Conservation (phyloP, 35 echinoderm and acorn worm genomes). For the Anneissia japonica region DNA sequence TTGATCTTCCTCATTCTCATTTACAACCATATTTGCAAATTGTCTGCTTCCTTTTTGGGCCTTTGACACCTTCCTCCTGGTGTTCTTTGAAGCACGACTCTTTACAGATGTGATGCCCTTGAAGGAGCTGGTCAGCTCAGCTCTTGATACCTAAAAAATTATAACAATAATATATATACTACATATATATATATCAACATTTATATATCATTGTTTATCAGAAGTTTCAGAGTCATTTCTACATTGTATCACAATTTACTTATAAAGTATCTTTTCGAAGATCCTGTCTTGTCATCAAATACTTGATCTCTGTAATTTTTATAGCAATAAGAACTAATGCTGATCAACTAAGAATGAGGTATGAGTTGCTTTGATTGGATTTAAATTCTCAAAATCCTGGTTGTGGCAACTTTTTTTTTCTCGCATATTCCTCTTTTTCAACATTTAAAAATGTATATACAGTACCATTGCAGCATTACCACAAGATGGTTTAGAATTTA, state of each 20-base stretch:
- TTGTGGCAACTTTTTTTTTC: too few relatives aligned
- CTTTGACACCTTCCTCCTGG: background rate
- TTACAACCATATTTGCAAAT: slow-evolving; percentile 20
- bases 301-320: too few relatives aligned
- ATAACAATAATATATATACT: background rate
- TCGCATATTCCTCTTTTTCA: too few relatives aligned
- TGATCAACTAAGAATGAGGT: too few relatives aligned
- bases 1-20: slow-evolving; percentile 23
- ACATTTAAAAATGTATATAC: too few relatives aligned
- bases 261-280: too few relatives aligned
- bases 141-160: slow-evolving; percentile 38
- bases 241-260: background rate
- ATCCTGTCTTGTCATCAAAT: too few relatives aligned
- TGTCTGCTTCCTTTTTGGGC: background rate
- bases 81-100: background rate
- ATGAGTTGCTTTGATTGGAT: too few relatives aligned
- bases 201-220: background rate
- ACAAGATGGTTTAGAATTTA: too few relatives aligned
- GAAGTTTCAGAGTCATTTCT: background rate
- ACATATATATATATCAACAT: background rate
- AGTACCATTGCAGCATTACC: too few relatives aligned
- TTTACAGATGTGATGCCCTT: slow-evolving; percentile 21
- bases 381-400: too few relatives aligned
- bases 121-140: slow-evolving; percentile 45
- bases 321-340: too few relatives aligned